Percentiles rank a stretch among this genome's conserved stretches.
phyloP scores from a whole-genome alignment of 2,888 invertebrate genomes.

The Diachrysia chrysitis region DNA sequence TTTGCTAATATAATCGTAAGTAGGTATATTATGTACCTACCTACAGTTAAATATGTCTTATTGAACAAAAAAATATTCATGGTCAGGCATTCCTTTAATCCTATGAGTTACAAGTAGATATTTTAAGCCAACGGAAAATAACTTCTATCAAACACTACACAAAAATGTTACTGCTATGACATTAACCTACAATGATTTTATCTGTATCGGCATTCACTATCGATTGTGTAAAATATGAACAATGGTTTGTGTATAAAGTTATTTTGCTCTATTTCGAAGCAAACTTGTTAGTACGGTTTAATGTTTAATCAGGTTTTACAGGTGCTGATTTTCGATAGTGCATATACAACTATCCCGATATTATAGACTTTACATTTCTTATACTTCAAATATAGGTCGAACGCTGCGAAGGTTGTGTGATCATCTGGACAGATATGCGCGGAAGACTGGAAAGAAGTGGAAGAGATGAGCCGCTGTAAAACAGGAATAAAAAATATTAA shows the following conservation, averaged over 20 bases:
- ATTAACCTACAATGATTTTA: constrained; percentile 52
- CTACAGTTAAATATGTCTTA: too few species aligned
- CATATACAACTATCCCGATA: constrained; percentile 5
- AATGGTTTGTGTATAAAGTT: constrained; percentile 48
- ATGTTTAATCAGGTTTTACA: constrained; percentile 31
- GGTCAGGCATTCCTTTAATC: too few species aligned
- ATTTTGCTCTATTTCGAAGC: constrained; percentile 44
- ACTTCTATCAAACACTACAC: constrained; percentile 18
- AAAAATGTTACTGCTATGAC: constrained; percentile 46
- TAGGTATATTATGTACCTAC: too few species aligned
- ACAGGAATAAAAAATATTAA: too few species aligned
- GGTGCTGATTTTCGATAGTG: constrained; percentile 35
- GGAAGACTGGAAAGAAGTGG: too few species aligned
- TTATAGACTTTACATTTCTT: not conserved
- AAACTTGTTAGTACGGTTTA: constrained; percentile 32
- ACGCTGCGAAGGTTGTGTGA: too few species aligned
- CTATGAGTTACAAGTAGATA: too few species aligned
- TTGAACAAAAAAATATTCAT: too few species aligned
- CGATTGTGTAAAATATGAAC: constrained; percentile 51
- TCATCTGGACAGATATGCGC: too few species aligned
- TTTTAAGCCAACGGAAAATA: not conserved
- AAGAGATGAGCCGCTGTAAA: too few species aligned
- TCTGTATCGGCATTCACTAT: constrained; percentile 39
- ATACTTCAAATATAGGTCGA: not conserved
- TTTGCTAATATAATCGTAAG: too few species aligned